Conservation (phyloP, 2,888 invertebrate species). For the Leuctra nigra region DNA sequence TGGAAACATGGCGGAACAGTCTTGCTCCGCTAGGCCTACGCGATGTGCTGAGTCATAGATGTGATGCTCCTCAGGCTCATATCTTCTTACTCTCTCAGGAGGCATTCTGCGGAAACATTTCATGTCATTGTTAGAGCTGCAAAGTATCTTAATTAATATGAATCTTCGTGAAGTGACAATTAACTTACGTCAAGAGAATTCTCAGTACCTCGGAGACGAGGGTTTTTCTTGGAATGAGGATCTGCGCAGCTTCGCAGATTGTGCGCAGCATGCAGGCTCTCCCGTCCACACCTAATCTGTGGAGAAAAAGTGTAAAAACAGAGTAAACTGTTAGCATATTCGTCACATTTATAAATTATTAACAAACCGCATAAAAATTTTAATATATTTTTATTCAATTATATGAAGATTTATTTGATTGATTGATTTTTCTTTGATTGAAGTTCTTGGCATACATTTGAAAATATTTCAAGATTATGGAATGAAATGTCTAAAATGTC, state of each 20-base stretch:
- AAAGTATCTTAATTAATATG: no score
- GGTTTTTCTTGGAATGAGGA: neutral
- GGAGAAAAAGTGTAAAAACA: no score
- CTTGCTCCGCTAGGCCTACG: conserved; percentile 39
- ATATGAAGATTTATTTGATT: no score
- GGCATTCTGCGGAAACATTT: conserved; percentile 52
- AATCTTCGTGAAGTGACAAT: no score
- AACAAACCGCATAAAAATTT: no score
- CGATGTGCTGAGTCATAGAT: conserved; percentile 60
- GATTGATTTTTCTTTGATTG: no score
- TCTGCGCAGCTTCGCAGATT: conserved; percentile 54
- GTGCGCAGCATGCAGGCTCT: conserved; percentile 62
- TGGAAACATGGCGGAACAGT: conserved; percentile 51
- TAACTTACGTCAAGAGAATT: conserved; percentile 10
- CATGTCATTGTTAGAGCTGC: conserved; percentile 11
- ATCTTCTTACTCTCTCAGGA: conserved; percentile 51
- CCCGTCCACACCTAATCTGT: conserved; percentile 72
- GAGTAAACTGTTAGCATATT: no score
- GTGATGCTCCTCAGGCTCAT: conserved; percentile 57
- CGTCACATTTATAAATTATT: no score
- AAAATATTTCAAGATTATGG: no score
- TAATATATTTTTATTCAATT: no score
- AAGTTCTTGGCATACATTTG: no score
- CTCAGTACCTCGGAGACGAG: conserved; percentile 1
- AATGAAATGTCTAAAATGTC: no score